Evolutionary conservation across 2,888 invertebrate genomes (phyloP).

Genomic region (Myopa tessellatipennis): DNA sequence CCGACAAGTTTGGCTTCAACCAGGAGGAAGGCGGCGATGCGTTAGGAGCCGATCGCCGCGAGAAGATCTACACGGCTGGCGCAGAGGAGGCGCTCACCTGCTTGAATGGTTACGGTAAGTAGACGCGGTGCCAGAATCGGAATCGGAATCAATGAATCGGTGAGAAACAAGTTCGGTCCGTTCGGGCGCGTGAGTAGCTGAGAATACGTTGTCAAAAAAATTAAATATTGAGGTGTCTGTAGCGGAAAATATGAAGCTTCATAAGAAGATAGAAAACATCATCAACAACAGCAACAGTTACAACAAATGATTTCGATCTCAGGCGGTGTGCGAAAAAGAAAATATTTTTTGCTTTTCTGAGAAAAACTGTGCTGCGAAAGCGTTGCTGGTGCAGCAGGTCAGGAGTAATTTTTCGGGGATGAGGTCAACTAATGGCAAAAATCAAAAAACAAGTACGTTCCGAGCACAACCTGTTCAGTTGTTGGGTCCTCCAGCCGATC

Average conservation of each 20-base stretch:
- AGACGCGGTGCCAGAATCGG: not conserved
- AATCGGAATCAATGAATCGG: not conserved
- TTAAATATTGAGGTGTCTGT: too few species aligned
- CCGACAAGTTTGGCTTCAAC: slow-evolving; percentile 92
- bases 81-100: slow-evolving; percentile 70
- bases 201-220: not conserved
- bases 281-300: too few species aligned
- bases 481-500: not conserved
- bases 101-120: slow-evolving; percentile 68
- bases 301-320: too few species aligned
- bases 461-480: not conserved
- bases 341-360: too few species aligned
- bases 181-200: not conserved
- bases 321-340: too few species aligned
- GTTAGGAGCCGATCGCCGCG: slow-evolving; percentile 71
- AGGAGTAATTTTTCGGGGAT: slow-evolving; percentile 39
- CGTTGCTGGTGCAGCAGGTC: slow-evolving; percentile 23
- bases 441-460: not conserved
- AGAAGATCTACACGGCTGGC: slow-evolving; percentile 79
- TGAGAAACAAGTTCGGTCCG: not conserved
- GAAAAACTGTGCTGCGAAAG: too few species aligned
- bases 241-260: too few species aligned
- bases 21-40: slow-evolving; percentile 71
- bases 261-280: too few species aligned
- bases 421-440: slow-evolving; percentile 29